Conservation (phyloP, 23 tunicate species). For the Halocynthia roretzi region DNA sequence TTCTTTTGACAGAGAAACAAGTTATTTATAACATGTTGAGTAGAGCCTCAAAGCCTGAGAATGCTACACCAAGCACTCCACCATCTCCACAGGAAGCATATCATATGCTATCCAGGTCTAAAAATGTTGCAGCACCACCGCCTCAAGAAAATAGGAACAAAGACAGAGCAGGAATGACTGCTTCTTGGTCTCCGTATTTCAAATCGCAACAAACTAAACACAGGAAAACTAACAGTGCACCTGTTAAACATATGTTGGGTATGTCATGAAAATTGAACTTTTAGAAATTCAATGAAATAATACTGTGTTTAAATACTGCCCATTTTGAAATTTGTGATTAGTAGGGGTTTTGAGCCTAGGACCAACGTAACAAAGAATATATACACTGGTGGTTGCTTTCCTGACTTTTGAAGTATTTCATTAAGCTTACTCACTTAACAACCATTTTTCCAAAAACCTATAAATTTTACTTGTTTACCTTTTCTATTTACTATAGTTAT, state of each 20-base stretch:
- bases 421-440: no score
- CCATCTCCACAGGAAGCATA: conserved; percentile 25
- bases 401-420: no score
- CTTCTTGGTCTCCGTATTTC: conserved; percentile 23
- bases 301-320: no score
- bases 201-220: conserved; percentile 23
- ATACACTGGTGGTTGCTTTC: no score
- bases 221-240: conserved; percentile 16
- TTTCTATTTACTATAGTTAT: neutral
- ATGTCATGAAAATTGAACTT: neutral
- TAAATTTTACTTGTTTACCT: neutral
- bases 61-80: conserved; percentile 48
- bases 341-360: no score
- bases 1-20: conserved; percentile 42
- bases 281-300: no score
- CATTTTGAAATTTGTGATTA: no score
- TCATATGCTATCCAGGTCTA: conserved; percentile 13
- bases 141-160: neutral
- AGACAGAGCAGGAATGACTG: neutral
- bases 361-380: no score
- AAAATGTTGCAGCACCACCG: conserved; percentile 7
- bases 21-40: conserved; percentile 62
- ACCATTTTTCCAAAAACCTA: neutral
- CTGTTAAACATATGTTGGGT: conserved; percentile 17
- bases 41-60: conserved; percentile 28